Conservation (phyloP, 2,113 vertebrate genomes). For the Nyctereutes procyonoides region DNA sequence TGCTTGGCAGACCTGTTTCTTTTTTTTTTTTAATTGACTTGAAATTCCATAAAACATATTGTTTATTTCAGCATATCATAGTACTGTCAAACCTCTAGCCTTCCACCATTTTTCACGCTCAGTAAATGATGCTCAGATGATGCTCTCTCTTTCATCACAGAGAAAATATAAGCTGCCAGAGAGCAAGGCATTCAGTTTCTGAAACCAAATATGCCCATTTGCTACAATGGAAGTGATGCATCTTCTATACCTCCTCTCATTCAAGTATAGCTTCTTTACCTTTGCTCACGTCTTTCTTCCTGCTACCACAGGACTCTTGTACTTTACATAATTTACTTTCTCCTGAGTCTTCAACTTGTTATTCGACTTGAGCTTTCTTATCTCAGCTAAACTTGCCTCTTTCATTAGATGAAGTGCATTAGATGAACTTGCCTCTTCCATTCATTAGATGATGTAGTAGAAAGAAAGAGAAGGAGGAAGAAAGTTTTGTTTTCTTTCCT, state of each 20-base stretch:
- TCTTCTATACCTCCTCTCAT: background rate
- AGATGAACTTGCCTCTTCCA: background rate
- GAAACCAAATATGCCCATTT: background rate
- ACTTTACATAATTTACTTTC: background rate
- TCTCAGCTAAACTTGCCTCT: background rate
- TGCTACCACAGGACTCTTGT: background rate
- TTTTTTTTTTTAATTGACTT: background rate
- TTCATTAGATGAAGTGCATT: background rate
- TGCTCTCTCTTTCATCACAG: too few relatives aligned
- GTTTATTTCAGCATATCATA: background rate
- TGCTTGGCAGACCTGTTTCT: background rate
- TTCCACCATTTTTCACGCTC: background rate
- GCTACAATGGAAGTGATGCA: background rate
- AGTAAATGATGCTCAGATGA: too few relatives aligned
- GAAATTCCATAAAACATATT: background rate
- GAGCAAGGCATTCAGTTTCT: background rate
- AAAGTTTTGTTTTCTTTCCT: background rate
- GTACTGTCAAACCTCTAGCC: background rate
- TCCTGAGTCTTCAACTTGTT: background rate
- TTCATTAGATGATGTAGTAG: too few relatives aligned
- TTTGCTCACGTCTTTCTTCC: background rate
- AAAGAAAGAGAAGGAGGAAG: background rate
- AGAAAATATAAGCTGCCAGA: background rate
- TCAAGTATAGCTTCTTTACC: background rate
- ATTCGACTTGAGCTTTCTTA: background rate